phyloP scores from a whole-genome alignment of 2,888 invertebrate species.

The Noctua pronuba region DNA sequence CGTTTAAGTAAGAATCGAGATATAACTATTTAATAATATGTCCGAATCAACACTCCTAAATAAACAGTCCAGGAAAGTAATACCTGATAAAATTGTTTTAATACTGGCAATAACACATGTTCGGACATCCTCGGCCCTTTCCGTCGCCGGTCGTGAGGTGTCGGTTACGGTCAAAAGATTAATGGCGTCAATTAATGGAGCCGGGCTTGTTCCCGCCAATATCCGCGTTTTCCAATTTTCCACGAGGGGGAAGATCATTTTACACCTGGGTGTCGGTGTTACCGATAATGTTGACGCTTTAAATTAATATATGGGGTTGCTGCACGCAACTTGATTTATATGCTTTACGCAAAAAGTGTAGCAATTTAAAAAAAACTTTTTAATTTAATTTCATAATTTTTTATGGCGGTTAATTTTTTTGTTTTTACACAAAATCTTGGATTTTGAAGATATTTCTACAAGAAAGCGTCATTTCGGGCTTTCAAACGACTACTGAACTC shows the following conservation, averaged over 20 bases:
- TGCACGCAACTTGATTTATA: conserved; percentile 57
- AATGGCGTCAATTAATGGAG: conserved; percentile 82
- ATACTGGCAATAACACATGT: conserved; percentile 42
- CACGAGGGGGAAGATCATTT: conserved; percentile 71
- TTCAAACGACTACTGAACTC: conserved; percentile 2
- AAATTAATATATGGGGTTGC: conserved; percentile 70
- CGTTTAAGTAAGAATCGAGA: conserved; percentile 3
- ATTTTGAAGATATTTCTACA: neutral
- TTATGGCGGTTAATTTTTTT: neutral
- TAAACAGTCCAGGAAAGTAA: conserved; percentile 37
- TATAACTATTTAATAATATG: conserved; percentile 28
- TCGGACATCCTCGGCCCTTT: conserved; percentile 57
- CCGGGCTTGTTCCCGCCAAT: conserved; percentile 74
- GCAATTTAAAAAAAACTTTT: neutral
- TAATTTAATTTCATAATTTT: neutral
- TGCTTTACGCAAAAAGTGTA: conserved; percentile 10
- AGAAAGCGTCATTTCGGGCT: neutral
- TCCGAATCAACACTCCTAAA: conserved; percentile 45
- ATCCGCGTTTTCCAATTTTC: conserved; percentile 79
- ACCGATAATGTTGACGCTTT: conserved; percentile 71
- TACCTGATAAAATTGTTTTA: conserved; percentile 43
- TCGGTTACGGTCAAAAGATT: conserved; percentile 82
- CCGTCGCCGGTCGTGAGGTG: conserved; percentile 65
- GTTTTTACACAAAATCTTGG: neutral
- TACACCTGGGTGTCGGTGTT: conserved; percentile 72